Percentiles rank a stretch among this genome's conserved stretches.
Evolutionary conservation across 1,140 invertebrate genomes (phyloP).

Genomic region (Euura saliciscinereae): DNA sequence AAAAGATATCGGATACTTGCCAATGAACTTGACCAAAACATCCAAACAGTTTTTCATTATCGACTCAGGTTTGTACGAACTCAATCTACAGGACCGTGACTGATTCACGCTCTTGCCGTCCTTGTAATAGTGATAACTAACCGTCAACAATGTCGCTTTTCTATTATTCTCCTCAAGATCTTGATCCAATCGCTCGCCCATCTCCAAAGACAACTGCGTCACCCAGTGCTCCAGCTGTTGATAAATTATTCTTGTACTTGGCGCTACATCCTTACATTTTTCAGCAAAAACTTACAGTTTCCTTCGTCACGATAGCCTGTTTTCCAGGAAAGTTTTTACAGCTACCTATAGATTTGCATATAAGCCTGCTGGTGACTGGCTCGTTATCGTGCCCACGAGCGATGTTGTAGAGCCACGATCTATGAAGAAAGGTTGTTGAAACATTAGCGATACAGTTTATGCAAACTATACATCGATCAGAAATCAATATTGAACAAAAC

Average conservation of each 20-base stretch:
- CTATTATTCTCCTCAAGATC: constrained; percentile 77
- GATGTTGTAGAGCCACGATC: constrained; percentile 85
- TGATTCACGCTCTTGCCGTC: constrained; percentile 66
- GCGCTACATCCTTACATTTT: constrained; percentile 7
- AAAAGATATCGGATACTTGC: constrained; percentile 68
- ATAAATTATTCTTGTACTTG: constrained; percentile 18
- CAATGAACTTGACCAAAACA: constrained; percentile 63
- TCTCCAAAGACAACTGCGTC: constrained; percentile 77
- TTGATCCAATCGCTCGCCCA: constrained; percentile 83
- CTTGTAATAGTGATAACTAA: constrained; percentile 65
- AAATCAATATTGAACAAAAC: constrained; percentile 26
- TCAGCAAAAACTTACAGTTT: constrained; percentile 63
- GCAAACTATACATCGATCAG: background rate
- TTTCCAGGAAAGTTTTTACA: constrained; percentile 93
- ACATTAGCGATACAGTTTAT: constrained; percentile 15
- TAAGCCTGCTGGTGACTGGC: constrained; percentile 79
- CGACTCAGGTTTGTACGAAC: constrained; percentile 67
- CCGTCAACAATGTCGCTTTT: constrained; percentile 69
- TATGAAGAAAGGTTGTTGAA: constrained; percentile 49
- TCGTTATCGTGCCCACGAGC: constrained; percentile 88
- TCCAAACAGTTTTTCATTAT: constrained; percentile 65
- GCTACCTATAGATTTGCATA: constrained; percentile 93
- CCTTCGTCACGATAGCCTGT: constrained; percentile 72
- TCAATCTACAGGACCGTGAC: constrained; percentile 63
- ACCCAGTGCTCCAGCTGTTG: constrained; percentile 74